Evolutionary conservation across 2,888 invertebrate genomes (phyloP), one percentile per base, ranked within the genome.

Genomic region (Epirrhoe tristata): DNA sequence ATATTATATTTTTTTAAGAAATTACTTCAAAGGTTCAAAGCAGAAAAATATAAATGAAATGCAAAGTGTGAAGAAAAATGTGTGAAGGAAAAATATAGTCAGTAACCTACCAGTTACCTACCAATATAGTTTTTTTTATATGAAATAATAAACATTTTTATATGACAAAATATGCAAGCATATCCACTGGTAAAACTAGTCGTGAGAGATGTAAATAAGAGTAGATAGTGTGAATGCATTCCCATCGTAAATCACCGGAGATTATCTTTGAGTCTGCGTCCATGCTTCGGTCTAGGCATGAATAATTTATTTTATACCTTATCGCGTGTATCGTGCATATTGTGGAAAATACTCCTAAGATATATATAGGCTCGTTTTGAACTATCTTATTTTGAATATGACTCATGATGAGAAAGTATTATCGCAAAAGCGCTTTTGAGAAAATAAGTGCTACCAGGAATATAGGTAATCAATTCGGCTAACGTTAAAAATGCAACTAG

Each of bases 211-310:
- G 81, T 85, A 85, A 86, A 85, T 85, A 79, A 78, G 78, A 75
- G 67, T 74, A 66, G 58, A 68, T 71, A 81, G 83, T 81, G 85
- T 85, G 87, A 88, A 88, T 72, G 76, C 81, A 85, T 88, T 88
- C 85, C 80, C 87, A 86, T 88, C 90, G 87, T 91, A 91, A 89
- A 91, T 92, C 92, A 91, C 81, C 76, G 78, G 82, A 89, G 92
- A 92, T 92, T 89, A 91, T 91, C 87, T 87, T 80, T 77, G 81
- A 83, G 84, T 83, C 84, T 86, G 64, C 85, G 82, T 81, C 85
- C 83, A 83, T 88, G 86, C 85, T 86, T 86, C 79, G 84, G 81
- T 81, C 82, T 82, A 78, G 79, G 78, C 79, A 88, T 91, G 90
- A 89, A 91, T 91, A 89, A 91, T 90, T 87, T 89, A 91, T 81